A percentile compares a stretch with the other conserved stretches of the same genome.
Evolutionary conservation across 2,888 invertebrate species (phyloP).

Genomic region (Leucoptera coffeella): DNA sequence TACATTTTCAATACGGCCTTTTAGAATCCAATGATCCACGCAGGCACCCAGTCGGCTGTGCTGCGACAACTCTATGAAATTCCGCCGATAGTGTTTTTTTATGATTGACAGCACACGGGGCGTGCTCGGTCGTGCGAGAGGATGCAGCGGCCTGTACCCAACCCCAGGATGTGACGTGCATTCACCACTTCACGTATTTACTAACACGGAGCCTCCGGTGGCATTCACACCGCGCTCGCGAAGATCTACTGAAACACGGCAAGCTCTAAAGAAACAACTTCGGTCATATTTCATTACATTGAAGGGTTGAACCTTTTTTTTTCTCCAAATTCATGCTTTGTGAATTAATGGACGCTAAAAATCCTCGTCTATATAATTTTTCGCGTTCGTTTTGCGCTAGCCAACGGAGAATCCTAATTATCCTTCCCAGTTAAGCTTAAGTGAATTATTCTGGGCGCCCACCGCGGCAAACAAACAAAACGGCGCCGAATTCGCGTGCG

Average conservation of each 20-base stretch:
- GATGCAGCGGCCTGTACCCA: neutral
- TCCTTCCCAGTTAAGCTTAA: slow-evolving; percentile 53
- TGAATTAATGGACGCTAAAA: slow-evolving; percentile 48
- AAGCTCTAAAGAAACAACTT: too few species aligned
- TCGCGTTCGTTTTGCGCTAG: slow-evolving; percentile 50
- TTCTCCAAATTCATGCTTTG: too few species aligned
- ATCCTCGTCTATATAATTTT: slow-evolving; percentile 42
- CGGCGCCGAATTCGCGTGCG: slow-evolving; percentile 45
- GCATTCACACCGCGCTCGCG: too few species aligned
- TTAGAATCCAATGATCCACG: slow-evolving; percentile 15
- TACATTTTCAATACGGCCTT: too few species aligned
- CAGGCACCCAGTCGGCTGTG: too few species aligned
- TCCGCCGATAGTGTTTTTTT: slow-evolving; percentile 36
- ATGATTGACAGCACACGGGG: slow-evolving; percentile 49
- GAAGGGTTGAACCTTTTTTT: too few species aligned
- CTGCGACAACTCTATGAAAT: slow-evolving; percentile 32
- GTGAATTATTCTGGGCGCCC: slow-evolving; percentile 48
- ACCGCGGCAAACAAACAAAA: slow-evolving; percentile 48
- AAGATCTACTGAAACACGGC: too few species aligned
- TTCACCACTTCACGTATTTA: too few species aligned
- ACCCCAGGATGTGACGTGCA: too few species aligned
- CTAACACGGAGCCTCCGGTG: too few species aligned
- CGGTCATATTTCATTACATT: too few species aligned
- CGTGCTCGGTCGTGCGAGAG: slow-evolving; percentile 42
- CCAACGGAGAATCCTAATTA: slow-evolving; percentile 51